Conservation (phyloP, 2,113 vertebrate genomes). For the Bothrops jararaca region DNA sequence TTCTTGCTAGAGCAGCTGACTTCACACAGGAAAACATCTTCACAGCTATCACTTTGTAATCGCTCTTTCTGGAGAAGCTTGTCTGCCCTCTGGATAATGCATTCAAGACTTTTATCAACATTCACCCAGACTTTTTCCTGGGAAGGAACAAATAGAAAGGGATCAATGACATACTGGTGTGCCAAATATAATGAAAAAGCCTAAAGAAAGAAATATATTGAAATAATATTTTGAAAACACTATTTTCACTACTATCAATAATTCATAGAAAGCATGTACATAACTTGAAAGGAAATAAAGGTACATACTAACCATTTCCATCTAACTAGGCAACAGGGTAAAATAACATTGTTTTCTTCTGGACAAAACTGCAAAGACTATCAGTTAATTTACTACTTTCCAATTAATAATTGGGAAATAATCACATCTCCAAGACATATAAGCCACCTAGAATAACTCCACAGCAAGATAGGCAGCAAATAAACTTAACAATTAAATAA, state of each 20-base stretch:
- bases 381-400: neutral
- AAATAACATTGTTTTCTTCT: neutral
- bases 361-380: neutral
- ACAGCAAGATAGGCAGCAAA: neutral
- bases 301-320: neutral
- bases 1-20: constrained; percentile 80
- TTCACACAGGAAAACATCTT: constrained; percentile 77
- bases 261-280: neutral
- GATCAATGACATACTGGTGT: neutral
- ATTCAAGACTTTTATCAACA: constrained; percentile 97
- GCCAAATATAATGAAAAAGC: neutral
- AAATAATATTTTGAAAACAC: neutral
- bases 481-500: neutral
- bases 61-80: constrained; percentile 93
- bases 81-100: constrained; percentile 94
- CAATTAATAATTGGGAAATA: neutral
- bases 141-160: constrained; percentile 45
- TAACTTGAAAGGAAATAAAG: neutral
- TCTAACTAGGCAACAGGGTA: neutral
- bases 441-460: neutral
- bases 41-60: constrained; percentile 77
- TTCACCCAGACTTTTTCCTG: constrained; percentile 98
- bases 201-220: neutral
- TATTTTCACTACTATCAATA: neutral
- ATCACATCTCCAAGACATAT: neutral